phyloP scores from a whole-genome alignment of 2,113 vertebrate genomes.

The Sapajus apella region DNA sequence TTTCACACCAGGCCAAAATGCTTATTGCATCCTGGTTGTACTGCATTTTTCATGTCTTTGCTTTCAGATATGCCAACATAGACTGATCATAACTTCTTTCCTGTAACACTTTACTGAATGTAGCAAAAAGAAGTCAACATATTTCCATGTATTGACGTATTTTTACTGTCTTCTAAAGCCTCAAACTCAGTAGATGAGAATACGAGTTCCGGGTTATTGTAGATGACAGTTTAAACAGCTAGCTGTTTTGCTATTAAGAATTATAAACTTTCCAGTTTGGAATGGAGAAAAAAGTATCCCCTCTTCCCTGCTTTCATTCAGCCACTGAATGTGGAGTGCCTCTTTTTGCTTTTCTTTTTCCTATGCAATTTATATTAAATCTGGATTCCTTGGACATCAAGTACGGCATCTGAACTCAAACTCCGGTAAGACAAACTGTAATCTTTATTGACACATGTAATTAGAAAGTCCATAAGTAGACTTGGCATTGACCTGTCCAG shows the following conservation, averaged over 20 bases:
- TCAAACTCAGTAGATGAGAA: neutral
- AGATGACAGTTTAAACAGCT: neutral
- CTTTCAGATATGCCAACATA: neutral
- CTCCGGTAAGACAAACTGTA: neutral
- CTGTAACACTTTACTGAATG: neutral
- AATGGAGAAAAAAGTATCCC: neutral
- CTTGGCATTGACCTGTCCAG: neutral
- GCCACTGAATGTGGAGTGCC: accelerated
- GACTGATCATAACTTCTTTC: neutral
- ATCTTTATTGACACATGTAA: neutral
- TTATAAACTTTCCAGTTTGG: neutral
- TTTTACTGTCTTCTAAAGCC: neutral
- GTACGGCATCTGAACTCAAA: neutral
- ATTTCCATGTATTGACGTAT: neutral
- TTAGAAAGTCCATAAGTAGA: neutral
- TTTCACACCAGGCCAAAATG: neutral
- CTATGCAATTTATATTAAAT: accelerated
- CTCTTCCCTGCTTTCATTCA: neutral
- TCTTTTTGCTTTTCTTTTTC: neutral
- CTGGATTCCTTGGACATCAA: neutral
- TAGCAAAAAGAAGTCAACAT: neutral
- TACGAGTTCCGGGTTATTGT: neutral
- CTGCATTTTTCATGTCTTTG: neutral
- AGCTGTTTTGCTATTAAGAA: neutral
- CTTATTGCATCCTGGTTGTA: neutral